phyloP scores from a whole-genome alignment of 2,113 vertebrate species.

The Rhegmatorhina hoffmannsi region DNA sequence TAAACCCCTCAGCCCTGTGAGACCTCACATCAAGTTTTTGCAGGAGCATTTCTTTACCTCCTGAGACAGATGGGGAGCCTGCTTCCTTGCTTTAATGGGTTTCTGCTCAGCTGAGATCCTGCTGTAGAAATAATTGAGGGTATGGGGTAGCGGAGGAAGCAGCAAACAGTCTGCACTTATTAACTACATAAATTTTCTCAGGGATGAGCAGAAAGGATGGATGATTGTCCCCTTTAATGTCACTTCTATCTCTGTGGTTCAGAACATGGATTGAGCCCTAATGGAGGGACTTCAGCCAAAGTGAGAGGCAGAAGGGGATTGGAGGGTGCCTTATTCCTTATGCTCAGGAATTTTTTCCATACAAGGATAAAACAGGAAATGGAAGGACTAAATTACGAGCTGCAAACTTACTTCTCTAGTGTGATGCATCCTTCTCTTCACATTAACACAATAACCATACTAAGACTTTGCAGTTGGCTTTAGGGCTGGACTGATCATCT shows the following conservation, averaged over 20 bases:
- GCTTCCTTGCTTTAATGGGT: not conserved
- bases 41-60: not conserved
- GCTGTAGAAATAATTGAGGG: not conserved
- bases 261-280: not conserved
- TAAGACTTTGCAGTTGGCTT: not conserved
- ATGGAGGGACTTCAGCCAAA: not conserved
- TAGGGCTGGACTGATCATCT: not conserved
- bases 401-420: not conserved
- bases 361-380: not conserved
- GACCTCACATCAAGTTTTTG: not conserved
- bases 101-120: constrained; percentile 5
- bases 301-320: not conserved
- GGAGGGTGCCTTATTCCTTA: not conserved
- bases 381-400: not conserved
- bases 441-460: not conserved
- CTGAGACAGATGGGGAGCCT: not conserved
- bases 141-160: not conserved
- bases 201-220: not conserved
- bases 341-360: not conserved
- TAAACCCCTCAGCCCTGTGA: not conserved
- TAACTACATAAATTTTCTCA: not conserved
- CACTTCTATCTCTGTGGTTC: not conserved
- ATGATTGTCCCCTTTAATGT: not conserved
- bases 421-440: not conserved
- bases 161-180: not conserved